Evolutionary conservation across 2,888 invertebrate genomes (phyloP), one percentile per base, ranked within the genome.

Genomic region (Mamestra brassicae): DNA sequence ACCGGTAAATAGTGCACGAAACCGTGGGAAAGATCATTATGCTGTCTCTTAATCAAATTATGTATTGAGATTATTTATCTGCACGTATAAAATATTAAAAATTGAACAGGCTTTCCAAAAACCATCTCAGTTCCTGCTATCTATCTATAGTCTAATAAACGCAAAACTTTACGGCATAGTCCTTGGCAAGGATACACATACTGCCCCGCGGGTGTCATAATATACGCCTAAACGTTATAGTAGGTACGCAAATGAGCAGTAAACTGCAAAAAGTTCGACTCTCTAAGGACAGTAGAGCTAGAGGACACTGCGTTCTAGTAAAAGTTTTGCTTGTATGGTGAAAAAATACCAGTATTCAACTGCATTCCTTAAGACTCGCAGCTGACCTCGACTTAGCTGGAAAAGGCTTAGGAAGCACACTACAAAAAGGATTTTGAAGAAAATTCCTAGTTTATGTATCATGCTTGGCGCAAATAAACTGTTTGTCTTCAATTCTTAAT

Each of bases 241-340:
- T 55, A 26, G 17, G 70, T 67, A 71, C 58, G 55, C 11, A 76
- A 81, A 76, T 71, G 64, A 52, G 38, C 55, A 54, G 60, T 57
- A 64, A 71, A 71, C 60, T 71, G 63, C 52, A 71, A 67, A 81
- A 81, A 81, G 63, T 71, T 76, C 55, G 13, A 0, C 36, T 64
- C 76, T 67, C 81, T 57, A 52, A 10, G 63, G 60, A 64, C 26
- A 42, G 4, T 50, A 13, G 42, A 57, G 61, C 4, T 50, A 11
- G 42, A 57, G 66, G 61, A 80, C 15, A 54, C 38, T 60, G n/a
- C 4, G 45, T 54, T 67, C 2, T 34, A 42, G 45, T 47, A 79
- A 72, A 78, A 79, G 34, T 13, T 8, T 38, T 17, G 42, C 3
- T 47, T 17, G 17, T 47, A 26, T 3, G 11, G 26, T 38, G 3